Base-by-base conservation (phyloP, 2,888 invertebrate species). In the Epirrita christyi region DNA sequence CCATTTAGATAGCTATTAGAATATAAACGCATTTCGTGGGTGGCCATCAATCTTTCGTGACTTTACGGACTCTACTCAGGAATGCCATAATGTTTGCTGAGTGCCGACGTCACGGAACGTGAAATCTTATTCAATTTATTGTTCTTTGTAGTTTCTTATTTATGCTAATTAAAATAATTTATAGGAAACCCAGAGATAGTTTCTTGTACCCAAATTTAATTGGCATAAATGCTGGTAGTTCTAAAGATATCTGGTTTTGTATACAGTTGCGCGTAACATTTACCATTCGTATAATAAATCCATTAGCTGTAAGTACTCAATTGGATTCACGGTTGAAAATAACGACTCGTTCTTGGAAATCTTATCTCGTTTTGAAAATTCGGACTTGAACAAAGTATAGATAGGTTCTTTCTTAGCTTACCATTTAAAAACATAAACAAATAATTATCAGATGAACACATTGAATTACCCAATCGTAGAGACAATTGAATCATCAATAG, bases 1-100 rank as follows among this genome's bases (percentile, higher is more conserved):
- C 79, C 84, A 84, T 89, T 89, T 85, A 89, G 90, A 89, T 88
- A 86, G 78, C 73, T 67, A 72, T 78, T 78, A 89, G 84, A 85
- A 81, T 87, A 85, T 83, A 84, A 88, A 80, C 83, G 86, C 87
- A 87, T 87, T 88, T 82, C 72, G 80, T 84, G 81, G 80, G 81
- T 78, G 79, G 78, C 63, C 81, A 85, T 84, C 75, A 79, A 82
- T 83, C 82, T 83, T 74, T 69, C 69, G 70, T 66, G 68, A 71
- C 67, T 75, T 75, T 73, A 71, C 70, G 72, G 68, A 57, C 62
- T 64, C 72, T 69, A 68, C 69, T 68, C 60, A 65, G 70, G 69
- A 73, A 73, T 73, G 73, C 67, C 71, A 72, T 70, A 76, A 71
- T 73, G 75, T 76, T 72, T 71, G 64, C 61, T 59, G 49, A 54